phyloP scores from a whole-genome alignment of 2,888 invertebrate genomes.

The Dryadula phaetusa region DNA sequence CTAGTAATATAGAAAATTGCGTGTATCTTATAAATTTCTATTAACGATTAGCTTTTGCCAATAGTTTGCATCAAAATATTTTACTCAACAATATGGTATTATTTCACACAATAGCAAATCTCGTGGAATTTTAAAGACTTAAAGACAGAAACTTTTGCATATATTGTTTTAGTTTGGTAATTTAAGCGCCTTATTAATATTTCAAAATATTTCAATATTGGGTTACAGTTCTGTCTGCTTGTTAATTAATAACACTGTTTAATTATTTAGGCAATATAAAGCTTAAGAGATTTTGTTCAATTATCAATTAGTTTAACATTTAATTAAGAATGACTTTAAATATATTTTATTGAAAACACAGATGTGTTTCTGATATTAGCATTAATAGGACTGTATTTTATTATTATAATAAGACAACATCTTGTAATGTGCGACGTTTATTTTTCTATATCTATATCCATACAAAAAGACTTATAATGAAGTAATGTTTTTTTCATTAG shows the following conservation, averaged over 20 bases:
- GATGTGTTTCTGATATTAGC: not conserved
- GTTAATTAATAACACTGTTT: slow-evolving; percentile 1
- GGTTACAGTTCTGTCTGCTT: slow-evolving; percentile 7
- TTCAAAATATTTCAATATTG: slow-evolving; percentile 10
- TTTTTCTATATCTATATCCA: too few relatives aligned
- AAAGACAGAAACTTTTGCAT: not conserved
- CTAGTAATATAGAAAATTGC: too few relatives aligned
- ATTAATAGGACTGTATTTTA: too few relatives aligned
- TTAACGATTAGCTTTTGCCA: too few relatives aligned
- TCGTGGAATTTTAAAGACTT: not conserved
- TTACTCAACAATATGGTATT: not conserved
- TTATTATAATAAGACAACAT: too few relatives aligned
- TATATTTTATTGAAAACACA: not conserved
- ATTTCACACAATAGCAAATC: not conserved
- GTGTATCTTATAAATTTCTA: too few relatives aligned
- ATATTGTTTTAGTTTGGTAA: not conserved
- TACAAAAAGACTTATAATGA: too few relatives aligned
- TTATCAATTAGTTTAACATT: not conserved
- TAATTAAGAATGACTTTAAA: not conserved
- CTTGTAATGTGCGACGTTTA: too few relatives aligned
- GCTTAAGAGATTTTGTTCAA: not conserved
- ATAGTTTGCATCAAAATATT: too few relatives aligned
- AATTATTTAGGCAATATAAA: not conserved
- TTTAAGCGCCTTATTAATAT: slow-evolving; percentile 11
- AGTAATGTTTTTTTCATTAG: too few relatives aligned